A percentile compares a stretch with the other conserved stretches of the same genome.
These are phyloP conservation scores for western clawed frog (Xenopus tropicalis) DNA, from an alignment of 2,113 vertebrate genomes.

Conservation along the genomic window UCB_Xtro_10.0 CM004449.2:105029001-105029500, in stretches of 20 bases:
- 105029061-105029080: slow-evolving; percentile 23
- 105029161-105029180: slow-evolving; percentile 23
- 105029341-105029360: slow-evolving; percentile 15
- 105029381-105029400: slow-evolving; percentile 14
- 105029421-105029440: slow-evolving; percentile 27
- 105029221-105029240: slow-evolving; percentile 16
- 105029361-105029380: slow-evolving; percentile 17
- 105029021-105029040: neutral
- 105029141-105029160: slow-evolving; percentile 23
- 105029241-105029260: slow-evolving; percentile 29
- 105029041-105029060: slow-evolving; percentile 14
- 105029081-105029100: slow-evolving; percentile 30
- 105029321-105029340: slow-evolving; percentile 13
- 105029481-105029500: slow-evolving; percentile 50
- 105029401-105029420: neutral
- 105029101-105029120: slow-evolving; percentile 30
- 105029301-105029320: slow-evolving; percentile 16
- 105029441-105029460: slow-evolving; percentile 39
- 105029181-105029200: neutral
- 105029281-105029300: slow-evolving; percentile 23
- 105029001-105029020: neutral
- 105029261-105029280: slow-evolving; percentile 29
- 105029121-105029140: slow-evolving; percentile 40
- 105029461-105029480: slow-evolving; percentile 17
- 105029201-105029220: slow-evolving; percentile 21